Evolutionary conservation across 2,113 vertebrate genomes (phyloP).

Genomic region (Paracanthobrama guichenoti): DNA sequence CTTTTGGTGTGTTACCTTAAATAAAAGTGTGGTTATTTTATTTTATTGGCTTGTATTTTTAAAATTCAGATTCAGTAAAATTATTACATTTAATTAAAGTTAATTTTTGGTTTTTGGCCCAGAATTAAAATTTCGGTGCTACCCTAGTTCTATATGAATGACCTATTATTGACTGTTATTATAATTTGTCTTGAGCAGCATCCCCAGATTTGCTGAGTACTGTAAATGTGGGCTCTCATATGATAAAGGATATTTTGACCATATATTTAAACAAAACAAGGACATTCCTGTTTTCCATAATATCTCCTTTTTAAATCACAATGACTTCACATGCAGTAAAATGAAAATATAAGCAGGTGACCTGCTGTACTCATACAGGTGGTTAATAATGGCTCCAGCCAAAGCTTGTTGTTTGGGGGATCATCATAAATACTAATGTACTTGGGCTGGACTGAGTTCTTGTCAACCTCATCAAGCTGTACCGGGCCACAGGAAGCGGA

Average conservation of each 20-base stretch:
- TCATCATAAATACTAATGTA: conserved; percentile 17
- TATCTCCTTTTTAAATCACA: neutral
- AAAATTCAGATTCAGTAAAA: too few species aligned
- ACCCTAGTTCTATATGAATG: neutral
- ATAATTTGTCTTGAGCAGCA: neutral
- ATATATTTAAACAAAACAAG: neutral
- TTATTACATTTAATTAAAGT: too few species aligned
- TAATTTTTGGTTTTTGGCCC: too few species aligned
- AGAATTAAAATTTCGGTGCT: too few species aligned
- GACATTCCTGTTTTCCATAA: neutral
- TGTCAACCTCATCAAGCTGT: neutral
- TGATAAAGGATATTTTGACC: neutral
- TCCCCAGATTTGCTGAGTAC: neutral
- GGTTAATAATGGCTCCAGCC: neutral
- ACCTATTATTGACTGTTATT: neutral
- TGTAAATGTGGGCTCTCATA: neutral
- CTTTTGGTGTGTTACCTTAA: too few species aligned
- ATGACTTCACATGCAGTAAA: neutral
- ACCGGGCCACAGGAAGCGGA: neutral
- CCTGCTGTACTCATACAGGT: neutral
- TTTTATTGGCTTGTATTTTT: too few species aligned
- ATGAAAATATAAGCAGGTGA: neutral
- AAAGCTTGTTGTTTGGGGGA: conserved; percentile 6
- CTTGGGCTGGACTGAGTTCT: neutral
- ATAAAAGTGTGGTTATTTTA: too few species aligned